These are phyloP conservation scores for Pogonomyrmex barbatus DNA, from an alignment of 1,140 invertebrate genomes.

Conservation along the genomic window DNA sequence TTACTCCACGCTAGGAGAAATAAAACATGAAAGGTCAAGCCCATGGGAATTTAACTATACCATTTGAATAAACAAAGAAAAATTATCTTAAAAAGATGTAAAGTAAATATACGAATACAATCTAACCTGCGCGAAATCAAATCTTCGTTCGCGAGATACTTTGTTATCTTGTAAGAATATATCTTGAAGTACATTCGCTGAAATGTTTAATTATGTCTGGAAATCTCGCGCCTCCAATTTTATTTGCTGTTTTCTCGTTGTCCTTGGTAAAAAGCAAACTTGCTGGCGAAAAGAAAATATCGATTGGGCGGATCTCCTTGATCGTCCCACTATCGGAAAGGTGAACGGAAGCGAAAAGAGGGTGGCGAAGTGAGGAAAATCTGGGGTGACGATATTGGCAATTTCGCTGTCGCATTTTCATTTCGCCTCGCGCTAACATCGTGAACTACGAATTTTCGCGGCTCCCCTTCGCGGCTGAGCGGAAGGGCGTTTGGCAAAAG, in stretches of 20 bases:
- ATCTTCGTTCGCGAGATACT: background rate
- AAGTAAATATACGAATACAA: background rate
- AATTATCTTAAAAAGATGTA: background rate
- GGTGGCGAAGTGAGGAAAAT: constrained; percentile 51
- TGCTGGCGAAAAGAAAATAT: constrained; percentile 32
- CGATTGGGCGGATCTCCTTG: constrained; percentile 18
- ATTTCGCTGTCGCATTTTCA: constrained; percentile 74
- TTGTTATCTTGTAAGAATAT: background rate
- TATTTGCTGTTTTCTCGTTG: background rate
- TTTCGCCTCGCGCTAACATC: constrained; percentile 69
- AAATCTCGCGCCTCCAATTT: background rate
- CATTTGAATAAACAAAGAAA: constrained; percentile 12
- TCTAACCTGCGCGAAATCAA: background rate
- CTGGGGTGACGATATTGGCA: constrained; percentile 72
- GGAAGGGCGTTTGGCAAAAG: constrained; percentile 17
- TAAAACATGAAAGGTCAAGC: constrained; percentile 1
- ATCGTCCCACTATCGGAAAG: constrained; percentile 53
- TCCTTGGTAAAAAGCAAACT: background rate
- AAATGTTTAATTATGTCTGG: background rate
- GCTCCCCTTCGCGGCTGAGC: constrained; percentile 7
- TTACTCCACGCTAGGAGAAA: background rate
- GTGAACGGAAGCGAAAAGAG: constrained; percentile 18
- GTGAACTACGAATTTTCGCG: constrained; percentile 72
- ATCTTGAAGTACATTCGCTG: background rate
- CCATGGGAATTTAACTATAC: constrained; percentile 11